A percentile compares a stretch with the other conserved stretches of the same genome.
Evolutionary conservation across 1,140 invertebrate genomes (phyloP).

Genomic region (Lineus longissimus): DNA sequence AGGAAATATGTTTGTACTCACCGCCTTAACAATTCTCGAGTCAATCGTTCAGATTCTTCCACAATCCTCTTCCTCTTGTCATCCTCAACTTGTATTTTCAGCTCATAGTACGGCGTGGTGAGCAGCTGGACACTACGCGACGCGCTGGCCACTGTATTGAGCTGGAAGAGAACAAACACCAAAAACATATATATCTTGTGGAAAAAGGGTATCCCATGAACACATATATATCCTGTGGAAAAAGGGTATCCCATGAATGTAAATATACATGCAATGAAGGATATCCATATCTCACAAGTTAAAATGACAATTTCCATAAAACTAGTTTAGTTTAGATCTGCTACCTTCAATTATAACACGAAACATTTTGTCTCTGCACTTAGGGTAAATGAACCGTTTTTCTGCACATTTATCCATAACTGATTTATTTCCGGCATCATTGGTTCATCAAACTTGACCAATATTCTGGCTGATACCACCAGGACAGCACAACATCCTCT

Average conservation of each 20-base stretch:
- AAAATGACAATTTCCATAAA: neutral
- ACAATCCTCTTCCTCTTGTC: slow-evolving; percentile 21
- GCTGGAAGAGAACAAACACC: slow-evolving; percentile 20
- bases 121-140: slow-evolving; percentile 22
- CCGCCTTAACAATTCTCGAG: neutral
- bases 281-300: neutral
- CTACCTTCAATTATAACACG: too few relatives aligned
- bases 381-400: too few relatives aligned
- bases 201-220: neutral
- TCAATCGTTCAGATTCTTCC: neutral
- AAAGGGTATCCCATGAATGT: neutral
- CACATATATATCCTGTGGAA: neutral
- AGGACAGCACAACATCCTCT: too few relatives aligned
- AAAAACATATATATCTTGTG: neutral
- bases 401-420: too few relatives aligned
- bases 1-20: neutral
- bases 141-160: slow-evolving; percentile 22
- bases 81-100: slow-evolving; percentile 31
- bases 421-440: too few relatives aligned
- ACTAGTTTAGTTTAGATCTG: too few relatives aligned
- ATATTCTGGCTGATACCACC: too few relatives aligned
- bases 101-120: slow-evolving; percentile 23
- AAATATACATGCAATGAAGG: neutral
- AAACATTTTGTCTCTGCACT: too few relatives aligned
- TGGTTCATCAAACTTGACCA: too few relatives aligned